These are phyloP conservation scores for Brotula barbata DNA, from an alignment of 2,797 vertebrate species.

Conservation along the genomic window DNA sequence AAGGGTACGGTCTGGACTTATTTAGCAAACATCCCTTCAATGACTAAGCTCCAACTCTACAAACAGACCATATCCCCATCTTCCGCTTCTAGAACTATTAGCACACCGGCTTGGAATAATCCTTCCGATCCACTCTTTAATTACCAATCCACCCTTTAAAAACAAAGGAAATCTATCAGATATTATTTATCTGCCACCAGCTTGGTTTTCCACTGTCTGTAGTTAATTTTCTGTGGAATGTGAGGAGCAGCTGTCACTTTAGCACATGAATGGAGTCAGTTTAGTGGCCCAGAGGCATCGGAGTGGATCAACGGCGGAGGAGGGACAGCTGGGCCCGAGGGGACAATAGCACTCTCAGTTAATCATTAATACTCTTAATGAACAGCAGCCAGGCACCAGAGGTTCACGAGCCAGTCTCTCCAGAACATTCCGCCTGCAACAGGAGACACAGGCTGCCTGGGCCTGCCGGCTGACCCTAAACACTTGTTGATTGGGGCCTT, in stretches of 20 bases:
- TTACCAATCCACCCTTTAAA: slow-evolving; percentile 27
- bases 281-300: slow-evolving; percentile 67
- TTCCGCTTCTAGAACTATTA: slow-evolving; percentile 36
- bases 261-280: slow-evolving; percentile 76
- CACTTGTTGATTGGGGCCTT: slow-evolving; percentile 71
- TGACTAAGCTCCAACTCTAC: slow-evolving; percentile 29
- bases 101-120: slow-evolving; percentile 44
- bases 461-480: slow-evolving; percentile 59
- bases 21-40: slow-evolving; percentile 24
- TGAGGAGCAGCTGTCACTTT: slow-evolving; percentile 80
- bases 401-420: slow-evolving; percentile 68
- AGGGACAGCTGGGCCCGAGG: slow-evolving; percentile 76
- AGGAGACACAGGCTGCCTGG: slow-evolving; percentile 55
- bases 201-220: slow-evolving; percentile 59
- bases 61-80: slow-evolving; percentile 26
- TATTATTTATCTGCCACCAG: slow-evolving; percentile 60
- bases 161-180: slow-evolving; percentile 67
- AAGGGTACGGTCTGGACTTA: slow-evolving; percentile 6
- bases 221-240: slow-evolving; percentile 78
- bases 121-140: slow-evolving; percentile 55
- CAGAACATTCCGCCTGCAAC: slow-evolving; percentile 65
- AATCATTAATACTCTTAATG: slow-evolving; percentile 84
- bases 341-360: slow-evolving; percentile 82
- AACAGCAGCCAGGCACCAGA: slow-evolving; percentile 77
- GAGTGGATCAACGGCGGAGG: slow-evolving; percentile 74